Evolutionary conservation across 2,888 invertebrate genomes (phyloP).

Genomic region (Eristalis intricaria): DNA sequence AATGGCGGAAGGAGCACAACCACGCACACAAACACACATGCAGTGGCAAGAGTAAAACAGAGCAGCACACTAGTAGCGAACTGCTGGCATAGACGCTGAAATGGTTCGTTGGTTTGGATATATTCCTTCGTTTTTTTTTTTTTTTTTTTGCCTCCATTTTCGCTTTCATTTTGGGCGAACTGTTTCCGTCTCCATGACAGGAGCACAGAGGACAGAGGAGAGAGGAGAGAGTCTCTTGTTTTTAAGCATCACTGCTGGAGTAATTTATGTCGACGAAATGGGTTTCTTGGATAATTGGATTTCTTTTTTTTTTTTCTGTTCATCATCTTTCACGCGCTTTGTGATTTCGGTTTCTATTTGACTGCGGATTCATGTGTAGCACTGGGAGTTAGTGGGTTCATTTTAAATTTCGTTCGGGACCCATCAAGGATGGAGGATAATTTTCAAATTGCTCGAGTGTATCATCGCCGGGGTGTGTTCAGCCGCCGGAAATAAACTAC

Average conservation of each 20-base stretch:
- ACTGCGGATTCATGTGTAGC: conserved; percentile 4
- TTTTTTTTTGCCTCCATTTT: neutral
- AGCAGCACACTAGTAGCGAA: neutral
- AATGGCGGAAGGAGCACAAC: conserved; percentile 38
- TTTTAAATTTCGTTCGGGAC: conserved; percentile 51
- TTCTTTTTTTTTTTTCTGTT: conserved; percentile 50
- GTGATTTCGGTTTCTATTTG: conserved; percentile 2
- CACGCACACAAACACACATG: neutral
- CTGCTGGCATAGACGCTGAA: conserved; percentile 39
- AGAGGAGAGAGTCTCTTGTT: conserved; percentile 41
- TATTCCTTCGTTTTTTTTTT: neutral
- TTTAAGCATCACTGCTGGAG: conserved; percentile 70
- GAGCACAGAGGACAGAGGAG: neutral
- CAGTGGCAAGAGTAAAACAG: neutral
- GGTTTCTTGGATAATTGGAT: conserved; percentile 73
- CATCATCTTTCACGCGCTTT: conserved; percentile 61
- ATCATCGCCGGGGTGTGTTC: neutral
- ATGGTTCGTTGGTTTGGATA: conserved; percentile 53
- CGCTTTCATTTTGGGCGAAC: conserved; percentile 34
- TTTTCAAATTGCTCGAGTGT: conserved; percentile 50
- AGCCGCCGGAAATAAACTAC: conserved; percentile 44
- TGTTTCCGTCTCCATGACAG: conserved; percentile 61
- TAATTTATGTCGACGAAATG: conserved; percentile 73
- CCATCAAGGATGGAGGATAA: conserved; percentile 34
- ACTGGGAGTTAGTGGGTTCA: neutral